Conservation (phyloP, 1,140 invertebrate species). For the Myzus persicae region DNA sequence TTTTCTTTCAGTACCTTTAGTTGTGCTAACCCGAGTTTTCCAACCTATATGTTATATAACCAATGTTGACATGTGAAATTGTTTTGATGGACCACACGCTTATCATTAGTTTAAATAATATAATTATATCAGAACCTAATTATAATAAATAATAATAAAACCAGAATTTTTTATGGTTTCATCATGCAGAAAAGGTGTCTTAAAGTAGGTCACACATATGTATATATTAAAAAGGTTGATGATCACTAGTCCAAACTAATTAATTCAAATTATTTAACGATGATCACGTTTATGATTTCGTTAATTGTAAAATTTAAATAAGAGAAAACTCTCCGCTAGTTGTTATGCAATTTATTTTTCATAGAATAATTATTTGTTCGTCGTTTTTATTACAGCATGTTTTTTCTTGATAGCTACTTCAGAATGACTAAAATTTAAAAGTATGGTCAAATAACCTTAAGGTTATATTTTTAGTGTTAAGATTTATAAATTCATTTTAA, state of each 20-base stretch:
- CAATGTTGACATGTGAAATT: not conserved
- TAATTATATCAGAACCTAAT: not conserved
- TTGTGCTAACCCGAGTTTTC: not conserved
- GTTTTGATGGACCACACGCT: not conserved
- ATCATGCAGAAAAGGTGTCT: rapidly evolving
- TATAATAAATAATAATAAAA: not conserved
- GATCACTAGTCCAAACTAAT: not conserved
- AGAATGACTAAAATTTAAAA: not conserved
- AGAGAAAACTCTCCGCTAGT: not conserved
- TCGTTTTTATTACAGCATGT: not conserved
- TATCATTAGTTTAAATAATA: not conserved
- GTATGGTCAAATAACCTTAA: not conserved
- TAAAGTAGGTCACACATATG: no score
- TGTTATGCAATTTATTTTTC: not conserved
- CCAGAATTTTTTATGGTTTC: not conserved
- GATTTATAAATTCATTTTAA: not conserved
- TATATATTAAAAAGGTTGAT: not conserved
- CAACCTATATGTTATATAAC: not conserved
- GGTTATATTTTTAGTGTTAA: not conserved
- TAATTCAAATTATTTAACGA: not conserved
- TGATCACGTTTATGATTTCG: not conserved
- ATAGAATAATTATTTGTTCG: not conserved
- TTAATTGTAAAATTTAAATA: not conserved
- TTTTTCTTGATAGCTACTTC: not conserved
- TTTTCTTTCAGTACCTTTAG: not conserved